These are phyloP conservation scores for Aplysia californica DNA, from an alignment of 1,140 invertebrate species.

Conservation along the genomic window DNA sequence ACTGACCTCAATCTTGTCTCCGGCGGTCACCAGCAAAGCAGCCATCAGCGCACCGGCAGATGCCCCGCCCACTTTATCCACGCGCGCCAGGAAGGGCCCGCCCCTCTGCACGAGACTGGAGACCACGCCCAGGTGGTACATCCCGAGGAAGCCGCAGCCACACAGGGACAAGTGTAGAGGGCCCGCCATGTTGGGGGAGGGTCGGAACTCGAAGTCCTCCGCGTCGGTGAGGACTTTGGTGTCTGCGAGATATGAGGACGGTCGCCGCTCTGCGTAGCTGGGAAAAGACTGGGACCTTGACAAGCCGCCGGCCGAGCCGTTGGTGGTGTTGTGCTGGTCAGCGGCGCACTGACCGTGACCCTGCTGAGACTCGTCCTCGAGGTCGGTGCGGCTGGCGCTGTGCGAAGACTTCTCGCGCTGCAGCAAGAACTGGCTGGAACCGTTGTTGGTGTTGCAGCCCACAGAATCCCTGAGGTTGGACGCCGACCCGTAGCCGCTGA, in stretches of 20 bases:
- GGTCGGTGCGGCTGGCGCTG: constrained; percentile 11
- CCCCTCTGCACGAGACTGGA: constrained; percentile 48
- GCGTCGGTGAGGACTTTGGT: constrained; percentile 16
- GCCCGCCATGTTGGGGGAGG: constrained; percentile 22
- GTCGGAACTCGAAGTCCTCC: constrained; percentile 4
- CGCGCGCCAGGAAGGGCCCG: constrained; percentile 37
- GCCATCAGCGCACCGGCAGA: constrained; percentile 58
- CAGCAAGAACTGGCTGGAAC: no score
- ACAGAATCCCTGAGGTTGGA: no score
- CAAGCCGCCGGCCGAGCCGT: not conserved
- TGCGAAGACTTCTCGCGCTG: no score
- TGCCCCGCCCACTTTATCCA: constrained; percentile 52
- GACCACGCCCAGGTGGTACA: constrained; percentile 60
- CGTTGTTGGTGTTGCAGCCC: no score
- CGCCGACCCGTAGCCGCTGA: no score
- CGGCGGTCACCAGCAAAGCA: constrained; percentile 44
- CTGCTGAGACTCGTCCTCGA: not conserved
- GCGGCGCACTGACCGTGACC: not conserved
- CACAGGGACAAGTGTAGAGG: constrained; percentile 53
- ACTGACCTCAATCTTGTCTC: constrained; percentile 49
- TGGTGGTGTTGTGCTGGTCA: not conserved
- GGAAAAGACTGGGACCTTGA: constrained; percentile 1
- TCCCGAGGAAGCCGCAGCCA: constrained; percentile 60
- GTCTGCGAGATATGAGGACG: not conserved
- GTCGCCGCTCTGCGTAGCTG: not conserved